phyloP scores from a whole-genome alignment of 1,140 invertebrate genomes.

The Geopemphigus sp. region DNA sequence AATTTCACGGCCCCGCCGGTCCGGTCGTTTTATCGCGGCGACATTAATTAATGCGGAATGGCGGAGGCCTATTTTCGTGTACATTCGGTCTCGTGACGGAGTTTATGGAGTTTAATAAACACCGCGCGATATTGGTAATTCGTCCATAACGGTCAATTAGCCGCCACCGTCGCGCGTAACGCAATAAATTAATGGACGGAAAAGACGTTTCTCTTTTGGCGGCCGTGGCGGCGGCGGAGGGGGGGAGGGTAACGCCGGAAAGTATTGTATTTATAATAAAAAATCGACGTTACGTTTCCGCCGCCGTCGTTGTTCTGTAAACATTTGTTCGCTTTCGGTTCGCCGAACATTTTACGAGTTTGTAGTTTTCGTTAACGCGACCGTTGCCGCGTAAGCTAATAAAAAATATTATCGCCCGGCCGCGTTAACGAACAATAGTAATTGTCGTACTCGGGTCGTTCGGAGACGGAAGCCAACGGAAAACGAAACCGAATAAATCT shows the following conservation, averaged over 20 bases:
- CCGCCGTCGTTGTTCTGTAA: background rate
- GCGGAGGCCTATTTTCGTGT: too few species aligned
- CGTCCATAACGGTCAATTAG: slow-evolving; percentile 11
- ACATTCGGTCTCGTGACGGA: background rate
- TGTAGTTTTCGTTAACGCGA: slow-evolving; percentile 6
- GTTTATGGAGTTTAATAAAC: background rate
- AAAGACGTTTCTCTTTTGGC: slow-evolving; percentile 1
- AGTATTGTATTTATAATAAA: background rate
- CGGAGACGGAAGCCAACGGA: too few species aligned
- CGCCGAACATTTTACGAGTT: slow-evolving; percentile 9
- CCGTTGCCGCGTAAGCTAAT: background rate
- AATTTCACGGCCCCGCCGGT: too few species aligned
- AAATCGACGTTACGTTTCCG: background rate
- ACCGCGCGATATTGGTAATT: background rate
- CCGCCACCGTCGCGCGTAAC: background rate
- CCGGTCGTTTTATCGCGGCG: background rate
- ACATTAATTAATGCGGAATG: background rate
- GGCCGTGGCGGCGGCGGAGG: too few species aligned
- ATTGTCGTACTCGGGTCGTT: background rate
- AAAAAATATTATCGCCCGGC: background rate
- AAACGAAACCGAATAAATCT: too few species aligned
- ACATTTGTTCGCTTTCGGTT: background rate
- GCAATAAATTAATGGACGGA: slow-evolving; percentile 8
- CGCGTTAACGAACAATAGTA: slow-evolving; percentile 7
- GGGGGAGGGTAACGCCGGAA: too few species aligned